Base-by-base conservation (phyloP, 1,140 invertebrate species). In the Apis mellifera region DNA sequence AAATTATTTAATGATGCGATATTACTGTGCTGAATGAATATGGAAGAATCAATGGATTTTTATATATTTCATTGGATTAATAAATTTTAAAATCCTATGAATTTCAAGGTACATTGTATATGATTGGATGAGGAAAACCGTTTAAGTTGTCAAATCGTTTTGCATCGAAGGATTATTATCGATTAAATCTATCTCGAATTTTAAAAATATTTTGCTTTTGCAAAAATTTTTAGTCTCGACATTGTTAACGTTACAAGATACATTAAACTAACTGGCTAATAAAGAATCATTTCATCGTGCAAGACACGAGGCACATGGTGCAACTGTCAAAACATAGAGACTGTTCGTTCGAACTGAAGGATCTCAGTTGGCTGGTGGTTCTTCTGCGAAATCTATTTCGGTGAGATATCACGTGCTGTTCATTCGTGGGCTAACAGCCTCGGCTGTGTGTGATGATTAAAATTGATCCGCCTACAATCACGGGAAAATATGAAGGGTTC, bases 351-450 rank as follows among this genome's bases (percentile, higher is more conserved):
- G 52, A 17, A 11, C 69, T 26, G n/a, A 66, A 66, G 57, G 55
- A 69, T 70, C 19, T 62, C 80, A 19, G 21, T 17, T n/a, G 73
- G 52, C 23, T 78, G 70, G 82, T 75, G 81, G n/a, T 75, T 77
- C 77, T 86, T 87, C 86, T 48, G 76, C 71, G 85, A 87, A 87
- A 80, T 87, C 84, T 86, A 87, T 87, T 84, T 82, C 76, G 32
- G 65, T 62, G 72, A 52, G 12, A 32, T 19, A 60, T 55, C 79
- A 82, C 50, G 74, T 65, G 70, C 68, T 77, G 48, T 42, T 74
- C 77, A 60, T 32, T 55, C 52, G 26, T 65, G 76, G 76, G 85
- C 83, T 83, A 86, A 86, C 71, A 75, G 80, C 26, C 59, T 52
- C 66, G 48, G 32, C 48, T 64, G 15, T 62, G n/a, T 19, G 65